Conservation (phyloP, 2,888 invertebrate genomes). For the Yponomeuta sedellus region DNA sequence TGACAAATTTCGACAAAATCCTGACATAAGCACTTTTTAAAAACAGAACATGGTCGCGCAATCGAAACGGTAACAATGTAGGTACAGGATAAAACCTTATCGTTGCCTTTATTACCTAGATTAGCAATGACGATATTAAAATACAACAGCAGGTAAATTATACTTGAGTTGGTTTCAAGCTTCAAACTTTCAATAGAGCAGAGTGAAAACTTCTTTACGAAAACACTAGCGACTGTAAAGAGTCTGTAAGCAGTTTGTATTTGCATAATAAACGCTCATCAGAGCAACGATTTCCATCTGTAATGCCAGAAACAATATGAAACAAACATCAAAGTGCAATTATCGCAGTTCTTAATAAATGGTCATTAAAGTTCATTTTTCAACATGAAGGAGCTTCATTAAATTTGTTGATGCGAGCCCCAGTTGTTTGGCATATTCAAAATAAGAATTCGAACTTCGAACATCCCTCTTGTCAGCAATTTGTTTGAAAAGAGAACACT, state of each 20-base stretch:
- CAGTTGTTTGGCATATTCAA: constrained; percentile 38
- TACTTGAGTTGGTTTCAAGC: no score
- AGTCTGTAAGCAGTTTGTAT: constrained; percentile 36
- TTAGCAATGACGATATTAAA: no score
- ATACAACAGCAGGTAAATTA: no score
- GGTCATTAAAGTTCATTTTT: constrained; percentile 22
- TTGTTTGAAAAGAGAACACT: constrained; percentile 73
- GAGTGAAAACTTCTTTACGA: no score
- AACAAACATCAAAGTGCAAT: constrained; percentile 38
- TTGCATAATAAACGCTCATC: constrained; percentile 69
- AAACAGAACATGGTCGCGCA: no score
- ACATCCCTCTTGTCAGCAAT: constrained; percentile 73
- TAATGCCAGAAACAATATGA: constrained; percentile 20
- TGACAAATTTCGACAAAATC: no score
- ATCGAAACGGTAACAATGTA: no score
- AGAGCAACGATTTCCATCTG: constrained; percentile 54
- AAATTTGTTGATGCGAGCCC: neutral
- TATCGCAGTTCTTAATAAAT: constrained; percentile 26
- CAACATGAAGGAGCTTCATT: neutral
- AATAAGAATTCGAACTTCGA: constrained; percentile 32
- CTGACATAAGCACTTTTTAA: no score
- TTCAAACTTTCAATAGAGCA: no score
- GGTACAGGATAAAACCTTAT: no score
- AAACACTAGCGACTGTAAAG: no score
- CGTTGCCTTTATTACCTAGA: no score